Evolutionary conservation across 2,888 invertebrate species (phyloP), one percentile per base, ranked within the genome.

Genomic region (Dynastes grantii): DNA sequence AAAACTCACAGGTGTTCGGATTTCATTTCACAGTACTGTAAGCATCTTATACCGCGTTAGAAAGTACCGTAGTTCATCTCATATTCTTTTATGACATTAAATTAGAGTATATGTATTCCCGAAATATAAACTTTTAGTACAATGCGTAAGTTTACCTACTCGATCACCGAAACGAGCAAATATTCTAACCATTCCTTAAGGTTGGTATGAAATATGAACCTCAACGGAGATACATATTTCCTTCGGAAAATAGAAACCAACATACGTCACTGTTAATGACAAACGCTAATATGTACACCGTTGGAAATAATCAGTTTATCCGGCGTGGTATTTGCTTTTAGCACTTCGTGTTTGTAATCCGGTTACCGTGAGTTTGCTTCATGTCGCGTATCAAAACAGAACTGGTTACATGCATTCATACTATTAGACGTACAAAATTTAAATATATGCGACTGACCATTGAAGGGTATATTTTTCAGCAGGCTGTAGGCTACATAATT

Each of bases 271-370:
- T 13, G 32, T 32, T 27, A 63, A 63, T 29, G 32, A 29, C 63
- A 63, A 63, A 63, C 32, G 45, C 49, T 16, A 49, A 67, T 49
- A 67, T 67, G 32, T 49, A 67, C 27, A 49, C 22, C 27, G 45
- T 67, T 32, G 27, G 45, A 49, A 45, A 45, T 67, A 67, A 67
- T 67, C 67, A 67, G 67, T 67, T 67, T 67, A 67, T 49, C 49
- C 67, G 22, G 13, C 49, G 16, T 49, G 67, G 67, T 67, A 67
- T 67, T 67, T 67, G 67, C 67, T 49, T 45, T 45, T 67, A 45
- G 45, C 67, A 67, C 22, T 49, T 67, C 67, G 67, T 67, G 67
- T 67, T 67, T 67, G 67, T 49, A 67, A 67, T 67, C 45, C 13
- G 49, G 67, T 67, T 67, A 45, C 22, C 67, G 27, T 67, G 22